Base-by-base conservation (phyloP, 1,140 invertebrate species). In the Scaptomyza hsui region DNA sequence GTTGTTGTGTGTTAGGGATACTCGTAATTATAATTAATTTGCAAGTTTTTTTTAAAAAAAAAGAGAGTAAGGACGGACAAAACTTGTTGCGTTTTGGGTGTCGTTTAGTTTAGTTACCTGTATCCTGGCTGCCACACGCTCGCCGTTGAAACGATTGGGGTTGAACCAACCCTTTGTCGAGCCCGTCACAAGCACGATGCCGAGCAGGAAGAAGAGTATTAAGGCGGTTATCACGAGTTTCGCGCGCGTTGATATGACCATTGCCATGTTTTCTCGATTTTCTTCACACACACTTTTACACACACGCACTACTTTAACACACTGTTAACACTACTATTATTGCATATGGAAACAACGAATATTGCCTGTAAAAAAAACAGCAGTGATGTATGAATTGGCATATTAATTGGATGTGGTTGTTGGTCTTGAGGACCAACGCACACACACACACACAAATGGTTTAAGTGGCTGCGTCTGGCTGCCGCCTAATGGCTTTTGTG, bases 191-290 rank as follows among this genome's bases (percentile, higher is more conserved):
- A 94, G 89, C 47, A 92, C 91, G 57, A 93, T 91, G 52, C 93
- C 93, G 48, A 93, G 67, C 42, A 93, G 49, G 67, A 94, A 92
- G 49, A 93, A 89, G 10, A 93, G 53, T 19, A 93, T 79, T 52
- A 94, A 81, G 12, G 91, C 92, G 77, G 92, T 92, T 77, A 93
- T 92, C 74, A 93, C 93, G 65, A 93, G 86, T 92, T 94, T 94
- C 9, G 93, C 92, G 75, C 93, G 92, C 64, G 91, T 92, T 13
- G 93, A 93, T 74, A 94, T 91, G 69, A 94, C 93, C 93, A 94
- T 94, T 65, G 93, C 93, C 93, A 94, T 94, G 53, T 65, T 82
- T 92, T 93, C 13, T 93, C 13, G 44, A 26, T 61, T 56, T 74
- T 57, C 24, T 47, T 49, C 24, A 67, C 45, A 42, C 35, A 51